phyloP scores from a whole-genome alignment of 2,113 vertebrate species.

The Clarias magur region DNA sequence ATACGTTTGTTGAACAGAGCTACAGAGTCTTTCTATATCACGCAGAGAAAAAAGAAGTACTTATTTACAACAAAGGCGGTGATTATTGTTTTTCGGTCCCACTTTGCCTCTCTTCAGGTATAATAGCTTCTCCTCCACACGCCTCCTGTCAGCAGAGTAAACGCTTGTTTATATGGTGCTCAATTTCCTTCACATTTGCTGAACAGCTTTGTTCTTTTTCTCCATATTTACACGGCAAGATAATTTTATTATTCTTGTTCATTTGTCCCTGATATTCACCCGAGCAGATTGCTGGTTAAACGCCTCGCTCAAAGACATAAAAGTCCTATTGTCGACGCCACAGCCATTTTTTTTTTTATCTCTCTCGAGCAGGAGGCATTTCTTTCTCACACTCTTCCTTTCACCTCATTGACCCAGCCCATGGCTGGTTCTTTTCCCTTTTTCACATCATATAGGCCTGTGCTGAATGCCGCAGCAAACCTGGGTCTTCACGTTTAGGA shows the following conservation, averaged over 20 bases:
- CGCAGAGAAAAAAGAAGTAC: not conserved
- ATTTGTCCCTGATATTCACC: not conserved
- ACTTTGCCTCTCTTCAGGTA: slow-evolving; percentile 1
- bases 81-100: not conserved
- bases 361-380: slow-evolving; percentile 20
- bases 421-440: not conserved
- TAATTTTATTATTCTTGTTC: slow-evolving; percentile 12
- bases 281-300: slow-evolving; percentile 11
- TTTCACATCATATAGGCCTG: not conserved
- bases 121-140: not conserved
- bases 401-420: not conserved
- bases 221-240: not conserved
- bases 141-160: not conserved
- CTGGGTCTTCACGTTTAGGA: not conserved
- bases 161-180: not conserved
- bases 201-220: not conserved
- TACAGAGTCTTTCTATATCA: not conserved
- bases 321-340: not conserved
- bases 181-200: not conserved
- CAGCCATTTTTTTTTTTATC: slow-evolving; percentile 21
- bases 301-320: not conserved
- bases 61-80: not conserved
- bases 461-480: not conserved
- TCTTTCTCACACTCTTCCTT: not conserved
- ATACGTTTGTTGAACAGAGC: not conserved